Base-by-base conservation (phyloP, 2,888 invertebrate genomes). In the Sussaba pulchella region DNA sequence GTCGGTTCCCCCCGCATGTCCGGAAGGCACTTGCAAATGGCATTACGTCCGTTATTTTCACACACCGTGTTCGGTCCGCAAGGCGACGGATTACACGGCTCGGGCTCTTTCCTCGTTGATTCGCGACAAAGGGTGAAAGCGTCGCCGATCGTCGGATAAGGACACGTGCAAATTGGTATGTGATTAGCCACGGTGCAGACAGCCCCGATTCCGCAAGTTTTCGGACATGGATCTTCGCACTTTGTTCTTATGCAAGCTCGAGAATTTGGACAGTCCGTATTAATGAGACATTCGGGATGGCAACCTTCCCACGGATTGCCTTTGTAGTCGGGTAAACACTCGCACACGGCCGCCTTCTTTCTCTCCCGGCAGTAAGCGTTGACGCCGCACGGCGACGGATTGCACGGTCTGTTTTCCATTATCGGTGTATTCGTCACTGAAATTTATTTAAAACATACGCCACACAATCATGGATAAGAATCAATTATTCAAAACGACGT, bases 241-340 rank as follows among this genome's bases (percentile, higher is more conserved):
- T 94, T 95, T 76, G 94, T 95, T 83, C 94, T 94, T 26, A 95
- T 93, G 88, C 96, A 96, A 5, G 95, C 94, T 84, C 94, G 93
- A 83, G 95, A 94, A 86, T 94, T 94, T 1, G 94, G 92, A 89
- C 96, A 96, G 85, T 96, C 95, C 0, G 94, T 94, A 89, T 95
- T 97, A 17, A 95, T 93, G 19, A 96, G 93, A 90, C 97, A 97
- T 93, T 97, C 96, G 0, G 96, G 97, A 94, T 94, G 91, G 84
- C 93, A 93, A 9, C 93, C 93, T 82, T 91, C 91, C 84, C 93
- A 93, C 0, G 94, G 93, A 88, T 95, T 94, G 71, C 96, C 96
- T 82, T 95, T 94, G 91, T 94, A 96, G 54, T 95, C 95, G 10
- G 93, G 93, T 52, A 95, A 88, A 87, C 96, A 96, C 70, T 95